Evolutionary conservation across 1,140 invertebrate species (phyloP).

Genomic region (Pachyrhynchus sulphureomaculatus): DNA sequence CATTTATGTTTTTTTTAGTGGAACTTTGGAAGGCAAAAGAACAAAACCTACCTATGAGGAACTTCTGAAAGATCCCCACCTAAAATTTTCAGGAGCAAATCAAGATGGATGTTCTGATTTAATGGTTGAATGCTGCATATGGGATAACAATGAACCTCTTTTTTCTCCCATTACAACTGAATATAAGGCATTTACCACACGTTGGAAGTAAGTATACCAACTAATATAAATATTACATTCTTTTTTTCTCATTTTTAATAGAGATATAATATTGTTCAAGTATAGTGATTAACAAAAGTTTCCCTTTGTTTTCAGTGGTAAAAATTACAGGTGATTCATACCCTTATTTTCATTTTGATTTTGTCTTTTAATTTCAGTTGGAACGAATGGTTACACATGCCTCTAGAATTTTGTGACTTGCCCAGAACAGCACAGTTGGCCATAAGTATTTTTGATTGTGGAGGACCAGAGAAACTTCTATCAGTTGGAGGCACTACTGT

Average conservation of each 20-base stretch:
- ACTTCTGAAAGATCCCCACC: slow-evolving; percentile 81
- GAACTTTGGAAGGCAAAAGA: slow-evolving; percentile 90
- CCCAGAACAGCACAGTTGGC: slow-evolving; percentile 87
- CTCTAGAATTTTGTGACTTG: slow-evolving; percentile 88
- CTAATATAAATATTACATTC: slow-evolving; percentile 2
- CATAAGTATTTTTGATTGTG: slow-evolving; percentile 91
- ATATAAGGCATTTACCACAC: slow-evolving; percentile 88
- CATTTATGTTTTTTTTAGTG: slow-evolving; percentile 61
- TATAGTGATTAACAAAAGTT: too few relatives aligned
- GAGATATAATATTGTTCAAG: slow-evolving; percentile 1
- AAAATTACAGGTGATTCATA: too few relatives aligned
- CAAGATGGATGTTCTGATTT: slow-evolving; percentile 81
- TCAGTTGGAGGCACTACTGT: slow-evolving; percentile 90
- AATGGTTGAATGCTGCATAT: slow-evolving; percentile 85
- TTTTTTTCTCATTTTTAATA: not conserved
- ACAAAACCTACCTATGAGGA: slow-evolving; percentile 85
- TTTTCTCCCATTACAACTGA: slow-evolving; percentile 88
- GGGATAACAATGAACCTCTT: slow-evolving; percentile 78
- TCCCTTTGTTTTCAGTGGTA: too few relatives aligned
- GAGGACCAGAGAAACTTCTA: slow-evolving; percentile 77
- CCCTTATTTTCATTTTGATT: too few relatives aligned
- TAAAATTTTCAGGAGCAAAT: slow-evolving; percentile 89
- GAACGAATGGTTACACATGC: slow-evolving; percentile 97
- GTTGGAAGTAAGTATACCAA: slow-evolving; percentile 81
- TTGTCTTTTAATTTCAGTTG: slow-evolving; percentile 67